Conservation (phyloP, 1,140 invertebrate genomes). For the Aphis craccivora region DNA sequence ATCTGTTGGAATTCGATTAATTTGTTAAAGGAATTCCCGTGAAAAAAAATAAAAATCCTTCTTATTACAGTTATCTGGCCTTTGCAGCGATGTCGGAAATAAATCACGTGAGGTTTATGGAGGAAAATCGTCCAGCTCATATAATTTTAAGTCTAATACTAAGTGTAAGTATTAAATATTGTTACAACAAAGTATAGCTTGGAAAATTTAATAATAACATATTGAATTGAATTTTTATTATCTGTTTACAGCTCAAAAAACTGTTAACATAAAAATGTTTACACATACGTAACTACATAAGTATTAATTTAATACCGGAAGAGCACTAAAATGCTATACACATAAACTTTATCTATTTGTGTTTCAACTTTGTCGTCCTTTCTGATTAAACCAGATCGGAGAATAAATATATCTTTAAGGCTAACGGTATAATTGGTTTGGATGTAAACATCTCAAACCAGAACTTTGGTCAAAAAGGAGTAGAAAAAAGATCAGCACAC, state of each 20-base stretch:
- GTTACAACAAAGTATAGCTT: background rate
- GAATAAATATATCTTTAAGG: background rate
- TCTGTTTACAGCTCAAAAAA: background rate
- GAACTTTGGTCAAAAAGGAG: background rate
- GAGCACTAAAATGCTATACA: background rate
- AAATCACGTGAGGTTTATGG: constrained; percentile 1
- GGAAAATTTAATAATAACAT: background rate
- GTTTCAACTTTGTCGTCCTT: background rate
- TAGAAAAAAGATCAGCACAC: background rate
- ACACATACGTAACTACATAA: too few relatives aligned
- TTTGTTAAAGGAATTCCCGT: background rate
- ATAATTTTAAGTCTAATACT: background rate
- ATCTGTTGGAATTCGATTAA: constrained; percentile 16
- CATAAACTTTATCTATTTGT: background rate
- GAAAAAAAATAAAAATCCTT: background rate
- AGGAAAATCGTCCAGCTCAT: background rate
- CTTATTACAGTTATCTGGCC: background rate
- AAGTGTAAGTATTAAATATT: background rate
- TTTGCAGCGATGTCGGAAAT: constrained; percentile 1
- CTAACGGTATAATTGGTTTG: background rate
- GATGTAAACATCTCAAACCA: background rate
- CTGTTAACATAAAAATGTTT: background rate
- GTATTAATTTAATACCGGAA: background rate
- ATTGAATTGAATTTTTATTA: background rate
- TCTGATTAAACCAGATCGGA: background rate